phyloP scores from a whole-genome alignment of 2,888 invertebrate genomes.

The Pristionchus arcanus region DNA sequence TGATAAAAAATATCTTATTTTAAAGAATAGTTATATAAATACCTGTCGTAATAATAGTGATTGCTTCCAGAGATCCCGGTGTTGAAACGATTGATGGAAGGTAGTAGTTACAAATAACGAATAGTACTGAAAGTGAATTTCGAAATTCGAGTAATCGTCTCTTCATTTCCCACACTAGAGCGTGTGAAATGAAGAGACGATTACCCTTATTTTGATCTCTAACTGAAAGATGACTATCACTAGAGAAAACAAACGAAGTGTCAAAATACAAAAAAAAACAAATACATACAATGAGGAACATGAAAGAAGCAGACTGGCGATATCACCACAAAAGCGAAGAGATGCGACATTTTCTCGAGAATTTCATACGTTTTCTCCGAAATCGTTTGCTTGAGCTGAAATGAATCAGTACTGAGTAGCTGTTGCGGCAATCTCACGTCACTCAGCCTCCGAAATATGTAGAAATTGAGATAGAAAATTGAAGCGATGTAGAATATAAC shows the following conservation, averaged over 20 bases:
- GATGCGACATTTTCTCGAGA: neutral
- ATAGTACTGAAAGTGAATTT: neutral
- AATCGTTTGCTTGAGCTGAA: neutral
- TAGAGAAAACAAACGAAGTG: no score
- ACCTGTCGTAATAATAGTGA: neutral
- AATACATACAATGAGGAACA: neutral
- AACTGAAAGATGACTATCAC: no score
- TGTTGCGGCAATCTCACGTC: neutral
- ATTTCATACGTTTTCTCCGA: neutral
- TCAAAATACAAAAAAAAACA: no score
- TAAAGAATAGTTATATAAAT: no score
- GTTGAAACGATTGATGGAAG: neutral
- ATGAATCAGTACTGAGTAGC: neutral
- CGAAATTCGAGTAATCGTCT: neutral
- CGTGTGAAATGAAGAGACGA: no score
- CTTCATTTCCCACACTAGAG: neutral
- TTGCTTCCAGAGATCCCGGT: neutral
- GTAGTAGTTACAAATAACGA: constrained; percentile 18
- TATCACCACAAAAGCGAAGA: neutral
- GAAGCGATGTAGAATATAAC: neutral
- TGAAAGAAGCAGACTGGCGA: constrained; percentile 13
- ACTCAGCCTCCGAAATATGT: neutral
- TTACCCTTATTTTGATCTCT: no score
- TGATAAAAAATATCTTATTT: no score
- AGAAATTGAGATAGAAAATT: constrained; percentile 8